A percentile compares a stretch with the other conserved stretches of the same genome.
Conservation (phyloP, 2,888 invertebrate species). For the Torymus aiolomorphi region DNA sequence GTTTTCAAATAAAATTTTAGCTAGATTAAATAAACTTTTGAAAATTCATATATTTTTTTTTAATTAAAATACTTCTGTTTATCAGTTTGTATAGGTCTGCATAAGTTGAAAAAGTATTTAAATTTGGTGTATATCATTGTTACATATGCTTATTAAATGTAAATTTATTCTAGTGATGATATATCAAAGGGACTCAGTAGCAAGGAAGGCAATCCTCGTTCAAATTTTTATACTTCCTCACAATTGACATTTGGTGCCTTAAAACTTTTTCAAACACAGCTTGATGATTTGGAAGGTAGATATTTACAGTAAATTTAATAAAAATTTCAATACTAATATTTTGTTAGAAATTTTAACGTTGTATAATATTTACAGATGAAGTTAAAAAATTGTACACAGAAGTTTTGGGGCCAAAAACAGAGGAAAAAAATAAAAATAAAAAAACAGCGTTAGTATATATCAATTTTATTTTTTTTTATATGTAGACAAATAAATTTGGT, state of each 20-base stretch:
- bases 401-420: background rate
- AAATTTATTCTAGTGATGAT: slow-evolving; percentile 9
- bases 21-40: no score
- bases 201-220: background rate
- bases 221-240: slow-evolving; percentile 19
- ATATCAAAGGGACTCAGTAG: background rate
- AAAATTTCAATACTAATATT: background rate
- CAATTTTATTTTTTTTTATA: background rate
- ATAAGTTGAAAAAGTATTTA: no score
- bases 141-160: no score
- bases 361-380: background rate
- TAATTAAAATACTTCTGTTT: no score
- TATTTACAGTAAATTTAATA: background rate
- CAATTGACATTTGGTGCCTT: slow-evolving; percentile 7
- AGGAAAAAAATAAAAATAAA: background rate
- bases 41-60: no score
- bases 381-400: slow-evolving; percentile 9
- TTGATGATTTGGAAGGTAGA: slow-evolving; percentile 3
- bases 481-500: background rate
- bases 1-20: no score
- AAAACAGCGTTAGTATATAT: background rate
- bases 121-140: no score
- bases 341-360: background rate
- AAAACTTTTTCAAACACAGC: slow-evolving; percentile 18
- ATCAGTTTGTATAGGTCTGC: no score